A percentile compares a stretch with the other conserved stretches of the same genome.
Conservation (phyloP, 2,113 vertebrate genomes). For the Pelvicachromis taeniatus region DNA sequence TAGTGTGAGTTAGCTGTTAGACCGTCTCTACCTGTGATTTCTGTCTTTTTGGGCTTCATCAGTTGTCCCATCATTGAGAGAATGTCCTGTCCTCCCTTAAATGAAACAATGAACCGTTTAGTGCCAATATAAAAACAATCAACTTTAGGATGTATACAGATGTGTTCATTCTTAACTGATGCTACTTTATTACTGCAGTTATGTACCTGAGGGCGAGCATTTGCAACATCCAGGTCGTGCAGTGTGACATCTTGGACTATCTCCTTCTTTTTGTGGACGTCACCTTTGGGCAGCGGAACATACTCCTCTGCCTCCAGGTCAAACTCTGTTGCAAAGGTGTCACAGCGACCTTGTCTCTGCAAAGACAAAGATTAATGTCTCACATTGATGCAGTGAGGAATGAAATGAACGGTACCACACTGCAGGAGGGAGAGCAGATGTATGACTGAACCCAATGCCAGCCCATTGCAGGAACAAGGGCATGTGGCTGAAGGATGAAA, state of each 20-base stretch:
- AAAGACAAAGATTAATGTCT: not conserved
- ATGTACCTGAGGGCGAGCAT: constrained; percentile 91
- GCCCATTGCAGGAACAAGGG: constrained; percentile 18
- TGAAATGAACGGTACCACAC: not conserved
- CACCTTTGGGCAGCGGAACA: constrained; percentile 94
- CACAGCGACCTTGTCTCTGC: constrained; percentile 96
- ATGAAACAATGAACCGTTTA: not conserved
- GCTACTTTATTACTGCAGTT: not conserved
- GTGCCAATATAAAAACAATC: not conserved
- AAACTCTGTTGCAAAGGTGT: constrained; percentile 97
- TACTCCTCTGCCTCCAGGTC: constrained; percentile 99
- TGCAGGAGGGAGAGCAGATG: constrained; percentile 46
- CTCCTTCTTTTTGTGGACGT: constrained; percentile 99
- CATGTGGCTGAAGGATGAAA: constrained; percentile 51
- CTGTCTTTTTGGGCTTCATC: constrained; percentile 99
- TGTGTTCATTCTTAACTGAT: not conserved
- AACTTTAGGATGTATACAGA: not conserved
- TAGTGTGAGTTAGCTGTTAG: not conserved
- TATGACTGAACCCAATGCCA: constrained; percentile 53
- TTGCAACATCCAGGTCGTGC: constrained; percentile 94
- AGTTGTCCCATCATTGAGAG: constrained; percentile 99
- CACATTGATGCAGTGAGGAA: not conserved
- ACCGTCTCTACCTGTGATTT: constrained; percentile 86
- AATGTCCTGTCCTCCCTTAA: constrained; percentile 95
- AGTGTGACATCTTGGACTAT: constrained; percentile 98